Conservation (phyloP, 2,888 invertebrate genomes). For the Slavum lentiscoides region DNA sequence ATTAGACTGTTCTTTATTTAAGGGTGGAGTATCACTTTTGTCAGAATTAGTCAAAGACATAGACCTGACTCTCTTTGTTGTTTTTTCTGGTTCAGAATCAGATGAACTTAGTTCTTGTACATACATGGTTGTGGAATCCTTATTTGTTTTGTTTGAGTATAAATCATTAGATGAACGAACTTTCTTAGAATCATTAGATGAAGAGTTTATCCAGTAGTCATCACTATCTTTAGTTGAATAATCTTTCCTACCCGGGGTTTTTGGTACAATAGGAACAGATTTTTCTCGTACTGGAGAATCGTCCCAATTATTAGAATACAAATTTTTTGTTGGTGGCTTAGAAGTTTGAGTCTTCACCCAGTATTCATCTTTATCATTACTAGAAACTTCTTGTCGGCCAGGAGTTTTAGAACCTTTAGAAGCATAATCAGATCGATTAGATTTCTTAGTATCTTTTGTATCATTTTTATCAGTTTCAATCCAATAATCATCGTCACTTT, state of each 20-base stretch:
- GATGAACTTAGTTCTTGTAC: slow-evolving; percentile 46
- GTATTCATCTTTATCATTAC: slow-evolving; percentile 42
- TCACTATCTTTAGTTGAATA: slow-evolving; percentile 29
- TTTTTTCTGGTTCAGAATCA: slow-evolving; percentile 45
- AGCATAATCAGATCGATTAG: slow-evolving; percentile 32
- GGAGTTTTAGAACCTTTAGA: slow-evolving; percentile 43
- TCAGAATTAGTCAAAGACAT: slow-evolving; percentile 48
- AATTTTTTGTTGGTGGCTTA: slow-evolving; percentile 31
- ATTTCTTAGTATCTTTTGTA: slow-evolving; percentile 23
- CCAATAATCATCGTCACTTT: slow-evolving; percentile 44
- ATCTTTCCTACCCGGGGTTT: slow-evolving; percentile 51
- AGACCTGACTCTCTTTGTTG: slow-evolving; percentile 8
- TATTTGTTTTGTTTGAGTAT: slow-evolving; percentile 29
- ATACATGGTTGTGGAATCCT: slow-evolving; percentile 25
- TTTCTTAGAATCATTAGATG: slow-evolving; percentile 22
- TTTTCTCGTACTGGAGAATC: slow-evolving; percentile 46
- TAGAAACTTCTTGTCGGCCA: slow-evolving; percentile 9
- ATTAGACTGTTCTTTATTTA: slow-evolving; percentile 26
- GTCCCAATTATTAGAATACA: slow-evolving; percentile 48
- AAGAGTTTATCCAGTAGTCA: slow-evolving; percentile 46
- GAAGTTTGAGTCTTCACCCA: slow-evolving; percentile 37
- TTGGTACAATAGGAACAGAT: slow-evolving; percentile 40
- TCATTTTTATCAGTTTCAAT: slow-evolving; percentile 39
- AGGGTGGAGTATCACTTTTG: slow-evolving; percentile 45
- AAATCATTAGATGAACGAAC: slow-evolving; percentile 12